Base-by-base conservation (phyloP, 2,113 vertebrate species). In the Entelurus aequoreus region DNA sequence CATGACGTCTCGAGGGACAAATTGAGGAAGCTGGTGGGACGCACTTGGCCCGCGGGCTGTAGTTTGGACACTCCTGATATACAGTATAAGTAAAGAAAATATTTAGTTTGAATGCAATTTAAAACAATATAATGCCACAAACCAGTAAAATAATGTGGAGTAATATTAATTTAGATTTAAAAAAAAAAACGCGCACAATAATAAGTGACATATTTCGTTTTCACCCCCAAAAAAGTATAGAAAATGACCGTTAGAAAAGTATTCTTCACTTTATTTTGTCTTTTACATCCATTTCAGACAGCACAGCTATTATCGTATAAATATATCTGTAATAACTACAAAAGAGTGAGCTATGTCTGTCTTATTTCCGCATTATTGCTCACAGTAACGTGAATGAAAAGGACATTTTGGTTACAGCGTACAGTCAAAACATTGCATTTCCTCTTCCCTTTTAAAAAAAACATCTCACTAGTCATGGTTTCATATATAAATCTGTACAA, bases 121-220 rank as follows among this genome's bases (percentile, higher is more conserved):
- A 9, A 8, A 42, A 12, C 51, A 53, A 51, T 28, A 21, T 1
- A 3, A 54, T 14, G 6, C 10, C 49, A 9, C 8, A 4, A 19
- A 21, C 19, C 42, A 1, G 19, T 63, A 9, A 19, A 21, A 51
- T 11, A 1, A 15, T 63, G 28, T 69, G 40, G 40, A 64, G 71
- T 77, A 72, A 74, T 58, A 74, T 86, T 80, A 86, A 88, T 84
- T 87, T 69, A 77, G 74, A 78, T 68, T 71, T 76, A 62, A 74
- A 79, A 85, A 79, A 85, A 67, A 80, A 69, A 84, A 28, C 3
- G 28, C 28, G 62, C 72, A 75, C 69, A 69, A 76, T 65, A 72
- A 54, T 68, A 69, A 61, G 54, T 72, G 64, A 75, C 66, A 65
- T 49, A 63, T 5, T 48, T 58, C 63, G 40, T 59, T 53, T 40